These are phyloP conservation scores for Theristicus caerulescens DNA, from an alignment of 2,113 vertebrate species.

Conservation along the genomic window DNA sequence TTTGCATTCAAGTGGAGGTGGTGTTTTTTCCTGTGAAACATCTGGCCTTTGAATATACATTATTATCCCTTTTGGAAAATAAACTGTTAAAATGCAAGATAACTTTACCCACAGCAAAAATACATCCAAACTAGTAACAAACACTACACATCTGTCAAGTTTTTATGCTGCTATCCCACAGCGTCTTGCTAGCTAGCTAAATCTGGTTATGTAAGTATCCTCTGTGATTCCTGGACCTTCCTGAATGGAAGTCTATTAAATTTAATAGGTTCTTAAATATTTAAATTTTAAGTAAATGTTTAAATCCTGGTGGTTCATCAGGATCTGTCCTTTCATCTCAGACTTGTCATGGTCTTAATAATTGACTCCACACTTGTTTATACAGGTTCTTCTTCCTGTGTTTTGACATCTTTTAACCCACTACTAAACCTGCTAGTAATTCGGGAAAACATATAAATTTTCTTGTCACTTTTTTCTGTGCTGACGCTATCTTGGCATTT, in stretches of 20 bases:
- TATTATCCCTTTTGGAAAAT: background rate
- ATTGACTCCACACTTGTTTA: conserved; percentile 28
- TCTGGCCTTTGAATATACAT: background rate
- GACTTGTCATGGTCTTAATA: background rate
- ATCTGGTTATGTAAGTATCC: background rate
- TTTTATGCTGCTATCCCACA: background rate
- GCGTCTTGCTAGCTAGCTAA: background rate
- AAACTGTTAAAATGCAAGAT: background rate
- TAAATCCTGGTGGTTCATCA: background rate
- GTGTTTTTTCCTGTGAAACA: background rate
- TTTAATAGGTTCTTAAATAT: background rate
- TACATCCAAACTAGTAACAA: background rate
- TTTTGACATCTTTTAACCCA: conserved; percentile 21
- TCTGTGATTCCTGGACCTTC: background rate
- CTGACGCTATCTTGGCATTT: background rate
- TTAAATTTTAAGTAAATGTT: background rate
- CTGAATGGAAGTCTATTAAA: background rate
- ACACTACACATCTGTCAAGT: background rate
- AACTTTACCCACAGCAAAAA: background rate
- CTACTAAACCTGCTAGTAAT: background rate
- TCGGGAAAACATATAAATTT: conserved; percentile 26
- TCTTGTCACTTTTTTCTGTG: background rate
- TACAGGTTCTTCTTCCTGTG: conserved; percentile 29
- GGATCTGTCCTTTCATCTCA: background rate
- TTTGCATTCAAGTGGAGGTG: background rate